Conservation (phyloP, 2,888 invertebrate species). For the Drosophila bunnanda region DNA sequence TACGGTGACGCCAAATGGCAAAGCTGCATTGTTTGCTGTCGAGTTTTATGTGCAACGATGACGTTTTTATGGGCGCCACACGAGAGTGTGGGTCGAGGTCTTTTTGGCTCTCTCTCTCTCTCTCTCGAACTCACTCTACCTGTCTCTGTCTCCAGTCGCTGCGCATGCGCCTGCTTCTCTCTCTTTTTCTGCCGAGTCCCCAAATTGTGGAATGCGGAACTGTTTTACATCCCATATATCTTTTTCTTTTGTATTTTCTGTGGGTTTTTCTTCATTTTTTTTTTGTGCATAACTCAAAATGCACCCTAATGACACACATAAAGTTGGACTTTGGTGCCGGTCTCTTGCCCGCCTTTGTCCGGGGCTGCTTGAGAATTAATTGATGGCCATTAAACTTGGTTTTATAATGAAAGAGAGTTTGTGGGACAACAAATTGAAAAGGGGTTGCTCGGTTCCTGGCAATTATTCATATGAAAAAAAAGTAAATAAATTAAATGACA, state of each 20-base stretch:
- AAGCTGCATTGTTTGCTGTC: constrained; percentile 49
- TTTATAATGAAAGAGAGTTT: constrained; percentile 27
- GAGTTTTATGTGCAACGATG: constrained; percentile 51
- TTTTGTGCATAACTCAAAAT: constrained; percentile 39
- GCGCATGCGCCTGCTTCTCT: constrained; percentile 32
- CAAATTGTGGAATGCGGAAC: constrained; percentile 40
- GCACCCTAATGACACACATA: constrained; percentile 49
- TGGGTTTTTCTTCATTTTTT: constrained; percentile 14
- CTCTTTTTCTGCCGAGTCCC: constrained; percentile 8
- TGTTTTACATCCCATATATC: constrained; percentile 15
- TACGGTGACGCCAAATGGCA: constrained; percentile 50
- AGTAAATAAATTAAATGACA: constrained; percentile 26
- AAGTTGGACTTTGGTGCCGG: constrained; percentile 8
- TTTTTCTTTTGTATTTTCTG: constrained; percentile 5
- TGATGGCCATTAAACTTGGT: constrained; percentile 43
- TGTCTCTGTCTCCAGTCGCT: constrained; percentile 6
- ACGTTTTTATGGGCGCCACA: constrained; percentile 66
- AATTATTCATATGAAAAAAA: constrained; percentile 15
- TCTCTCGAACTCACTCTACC: neutral
- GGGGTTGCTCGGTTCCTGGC: constrained; percentile 18
- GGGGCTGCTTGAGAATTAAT: constrained; percentile 36
- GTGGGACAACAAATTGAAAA: constrained; percentile 25
- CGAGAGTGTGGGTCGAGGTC: constrained; percentile 45
- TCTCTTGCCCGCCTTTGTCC: constrained; percentile 5
- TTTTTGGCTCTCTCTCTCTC: neutral